Evolutionary conservation across 2,888 invertebrate genomes (phyloP).

Genomic region (Lobophora halterata): DNA sequence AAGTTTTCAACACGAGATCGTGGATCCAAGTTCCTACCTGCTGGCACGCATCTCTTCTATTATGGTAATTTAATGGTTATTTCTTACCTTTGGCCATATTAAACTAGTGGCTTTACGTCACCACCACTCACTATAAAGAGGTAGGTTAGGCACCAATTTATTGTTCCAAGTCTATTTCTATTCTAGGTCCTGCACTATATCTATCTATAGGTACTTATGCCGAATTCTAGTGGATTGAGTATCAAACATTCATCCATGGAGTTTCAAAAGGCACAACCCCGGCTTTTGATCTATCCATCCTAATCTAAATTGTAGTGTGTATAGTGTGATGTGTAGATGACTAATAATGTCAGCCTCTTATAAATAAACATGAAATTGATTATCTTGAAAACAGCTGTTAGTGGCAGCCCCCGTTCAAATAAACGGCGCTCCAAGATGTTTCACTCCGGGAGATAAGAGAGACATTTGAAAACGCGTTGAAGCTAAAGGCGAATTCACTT

Average conservation of each 20-base stretch:
- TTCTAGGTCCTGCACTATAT: no score
- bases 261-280: no score
- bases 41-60: conserved; percentile 15
- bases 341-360: not conserved
- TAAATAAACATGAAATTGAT: conserved; percentile 1
- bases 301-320: no score
- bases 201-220: no score
- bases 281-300: no score
- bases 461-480: conserved; percentile 7
- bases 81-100: conserved; percentile 7
- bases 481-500: conserved; percentile 5
- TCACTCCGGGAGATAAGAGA: conserved; percentile 6
- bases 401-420: conserved; percentile 1
- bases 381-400: conserved; percentile 2
- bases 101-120: not conserved
- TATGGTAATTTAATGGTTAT: conserved; percentile 24
- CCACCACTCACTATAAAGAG: not conserved
- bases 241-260: no score
- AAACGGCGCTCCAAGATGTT: conserved; percentile 1
- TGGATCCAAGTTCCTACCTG: no score
- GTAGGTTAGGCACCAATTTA: no score
- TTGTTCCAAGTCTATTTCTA: no score
- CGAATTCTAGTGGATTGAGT: no score
- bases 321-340: no score
- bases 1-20: conserved; percentile 25